These are phyloP conservation scores for Hemitrygon akajei DNA, from an alignment of 2,797 vertebrate genomes.

Conservation along the genomic window DNA sequence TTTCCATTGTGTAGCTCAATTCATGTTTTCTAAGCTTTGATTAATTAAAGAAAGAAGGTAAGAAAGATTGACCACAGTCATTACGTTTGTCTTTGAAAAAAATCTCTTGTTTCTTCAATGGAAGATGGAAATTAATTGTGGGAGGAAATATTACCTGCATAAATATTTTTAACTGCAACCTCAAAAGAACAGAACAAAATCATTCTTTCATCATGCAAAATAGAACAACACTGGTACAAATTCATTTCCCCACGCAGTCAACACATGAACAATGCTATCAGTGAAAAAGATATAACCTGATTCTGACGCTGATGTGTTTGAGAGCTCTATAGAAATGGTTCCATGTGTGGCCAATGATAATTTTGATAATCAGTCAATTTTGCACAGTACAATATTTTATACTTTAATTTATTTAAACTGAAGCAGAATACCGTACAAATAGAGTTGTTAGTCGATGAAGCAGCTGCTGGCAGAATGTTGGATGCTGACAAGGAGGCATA, in stretches of 20 bases:
- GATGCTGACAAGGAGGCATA: too few relatives aligned
- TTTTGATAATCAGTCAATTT: not conserved
- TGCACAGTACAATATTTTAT: not conserved
- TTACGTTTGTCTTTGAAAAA: not conserved
- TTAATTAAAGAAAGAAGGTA: not conserved
- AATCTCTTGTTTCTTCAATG: not conserved
- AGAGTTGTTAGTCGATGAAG: not conserved
- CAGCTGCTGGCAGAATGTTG: too few relatives aligned
- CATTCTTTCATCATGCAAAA: not conserved
- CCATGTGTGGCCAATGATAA: not conserved
- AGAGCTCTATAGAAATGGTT: not conserved
- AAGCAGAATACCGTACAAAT: not conserved
- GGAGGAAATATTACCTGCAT: not conserved
- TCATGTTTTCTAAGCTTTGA: not conserved
- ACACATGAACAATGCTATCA: not conserved
- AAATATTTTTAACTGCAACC: not conserved
- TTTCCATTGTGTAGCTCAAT: not conserved
- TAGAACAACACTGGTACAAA: not conserved
- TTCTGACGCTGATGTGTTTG: not conserved
- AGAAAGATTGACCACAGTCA: conserved; percentile 12
- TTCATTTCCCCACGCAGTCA: not conserved
- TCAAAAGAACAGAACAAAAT: not conserved
- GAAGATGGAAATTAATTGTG: not conserved
- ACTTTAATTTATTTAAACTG: not conserved
- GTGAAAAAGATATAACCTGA: not conserved